These are phyloP conservation scores for Cirrhinus mrigala DNA, from an alignment of 2,797 vertebrate species.

Conservation along the genomic window DNA sequence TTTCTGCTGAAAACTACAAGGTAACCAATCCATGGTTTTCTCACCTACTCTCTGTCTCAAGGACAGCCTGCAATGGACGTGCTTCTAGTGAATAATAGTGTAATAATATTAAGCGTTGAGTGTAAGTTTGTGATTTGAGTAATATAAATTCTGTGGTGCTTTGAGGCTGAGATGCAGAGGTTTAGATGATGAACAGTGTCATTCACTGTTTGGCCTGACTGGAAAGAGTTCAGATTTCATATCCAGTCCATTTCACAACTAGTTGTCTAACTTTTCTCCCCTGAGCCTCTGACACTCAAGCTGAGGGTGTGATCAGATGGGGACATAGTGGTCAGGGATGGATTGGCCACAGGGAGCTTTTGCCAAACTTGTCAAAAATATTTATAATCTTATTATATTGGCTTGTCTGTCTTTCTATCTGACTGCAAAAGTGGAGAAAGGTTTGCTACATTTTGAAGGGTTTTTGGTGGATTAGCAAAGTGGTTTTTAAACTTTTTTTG, in stretches of 20 bases:
- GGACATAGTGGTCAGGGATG: neutral
- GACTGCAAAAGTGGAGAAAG: too few relatives aligned
- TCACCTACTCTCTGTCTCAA: conserved; percentile 3
- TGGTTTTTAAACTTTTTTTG: too few relatives aligned
- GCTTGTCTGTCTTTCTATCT: neutral
- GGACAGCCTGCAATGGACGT: neutral
- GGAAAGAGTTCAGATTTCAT: neutral
- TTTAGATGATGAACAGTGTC: neutral
- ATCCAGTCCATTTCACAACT: neutral
- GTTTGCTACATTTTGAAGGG: too few relatives aligned
- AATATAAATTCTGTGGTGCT: neutral
- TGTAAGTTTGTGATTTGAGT: neutral
- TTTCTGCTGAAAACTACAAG: neutral
- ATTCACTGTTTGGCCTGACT: neutral
- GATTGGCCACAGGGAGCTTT: neutral
- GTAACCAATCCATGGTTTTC: neutral
- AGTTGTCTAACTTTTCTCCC: conserved; percentile 7
- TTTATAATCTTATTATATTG: neutral
- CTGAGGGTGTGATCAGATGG: neutral
- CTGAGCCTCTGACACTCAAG: neutral
- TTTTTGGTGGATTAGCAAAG: too few relatives aligned
- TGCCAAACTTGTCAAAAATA: neutral
- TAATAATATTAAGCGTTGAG: neutral
- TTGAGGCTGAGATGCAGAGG: neutral
- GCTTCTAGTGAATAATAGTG: neutral